Evolutionary conservation across 2,888 invertebrate species (phyloP).

Genomic region (Sialis fuliginosa): DNA sequence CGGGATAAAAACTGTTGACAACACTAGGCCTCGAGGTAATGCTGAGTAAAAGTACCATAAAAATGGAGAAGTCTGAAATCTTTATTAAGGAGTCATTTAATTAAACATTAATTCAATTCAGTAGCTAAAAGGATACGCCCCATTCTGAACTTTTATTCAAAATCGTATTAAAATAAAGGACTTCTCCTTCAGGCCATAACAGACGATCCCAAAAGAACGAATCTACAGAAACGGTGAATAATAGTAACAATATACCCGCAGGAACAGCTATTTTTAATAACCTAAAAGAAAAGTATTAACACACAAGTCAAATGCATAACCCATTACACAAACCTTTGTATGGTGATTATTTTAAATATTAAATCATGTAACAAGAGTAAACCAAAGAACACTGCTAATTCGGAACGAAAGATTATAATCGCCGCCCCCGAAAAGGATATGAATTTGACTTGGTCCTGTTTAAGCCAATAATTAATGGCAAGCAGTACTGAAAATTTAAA

Average conservation of each 20-base stretch:
- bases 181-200: conserved; percentile 96
- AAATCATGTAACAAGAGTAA: conserved; percentile 69
- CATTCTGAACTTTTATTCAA: conserved; percentile 89
- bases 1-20: conserved; percentile 63
- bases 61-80: conserved; percentile 69
- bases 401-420: conserved; percentile 79
- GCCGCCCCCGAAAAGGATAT: conserved; percentile 73
- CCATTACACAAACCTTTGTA: conserved; percentile 34
- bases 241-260: conserved; percentile 46
- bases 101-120: conserved; percentile 5
- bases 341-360: conserved; percentile 44
- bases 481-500: conserved; percentile 49
- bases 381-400: conserved; percentile 74
- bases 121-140: conserved; percentile 74
- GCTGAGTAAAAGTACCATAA: conserved; percentile 98
- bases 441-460: conserved; percentile 53
- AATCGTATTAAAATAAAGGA: conserved; percentile 88
- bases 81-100: conserved; percentile 19
- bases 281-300: conserved; percentile 28
- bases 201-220: conserved; percentile 82
- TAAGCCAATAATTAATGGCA: conserved; percentile 73
- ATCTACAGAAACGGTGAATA: conserved; percentile 63
- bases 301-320: conserved; percentile 9
- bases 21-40: conserved; percentile 76
- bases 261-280: conserved; percentile 54